Evolutionary conservation across 2,797 vertebrate species (phyloP), one percentile per base, ranked within the genome.

Genomic region (Aratinga solstitialis): DNA sequence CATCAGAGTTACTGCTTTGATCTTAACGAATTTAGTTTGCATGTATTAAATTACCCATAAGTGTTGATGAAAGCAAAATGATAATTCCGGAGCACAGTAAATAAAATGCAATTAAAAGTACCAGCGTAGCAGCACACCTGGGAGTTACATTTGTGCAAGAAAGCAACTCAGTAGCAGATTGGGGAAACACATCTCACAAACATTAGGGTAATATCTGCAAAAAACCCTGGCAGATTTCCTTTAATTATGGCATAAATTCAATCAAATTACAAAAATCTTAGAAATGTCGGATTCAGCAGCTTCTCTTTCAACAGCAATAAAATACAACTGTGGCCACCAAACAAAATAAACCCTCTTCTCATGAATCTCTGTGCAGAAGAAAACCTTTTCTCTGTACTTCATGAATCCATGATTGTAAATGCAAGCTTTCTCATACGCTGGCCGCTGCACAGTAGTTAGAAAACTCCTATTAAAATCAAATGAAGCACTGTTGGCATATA

Each of bases 81-180:
- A 79, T 87, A 47, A 94, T 84, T 95, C 71, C 77, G 32, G 54
- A 96, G 73, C 42, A 80, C 92, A 89, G 76, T 82, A 97, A 97
- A 96, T 94, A 93, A 90, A 96, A 66, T 76, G 51, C 72, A 97
- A 96, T 96, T 95, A 79, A 93, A 95, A 83, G 9, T 50, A 89
- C 36, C 17, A 73, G n/a, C 54, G 22, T 18, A 93, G 68, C 45
- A 48, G 29, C 59, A 78, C 93, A 95, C 72, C 47, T 87, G 87
- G 83, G 78, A 94, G 24, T 47, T 65, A 58, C 34, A 89, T 84
- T 96, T 94, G 91, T 91, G 62, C 79, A 77, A 94, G 53, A 73
- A 83, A 87, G 42, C 12, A 56, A 95, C 96, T 96, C 77, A 90
- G 84, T 29, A 87, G 47, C 63, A 91, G 62, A 89, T 9, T 68